Conservation (phyloP, 2,113 vertebrate species). For the Petaurus breviceps region DNA sequence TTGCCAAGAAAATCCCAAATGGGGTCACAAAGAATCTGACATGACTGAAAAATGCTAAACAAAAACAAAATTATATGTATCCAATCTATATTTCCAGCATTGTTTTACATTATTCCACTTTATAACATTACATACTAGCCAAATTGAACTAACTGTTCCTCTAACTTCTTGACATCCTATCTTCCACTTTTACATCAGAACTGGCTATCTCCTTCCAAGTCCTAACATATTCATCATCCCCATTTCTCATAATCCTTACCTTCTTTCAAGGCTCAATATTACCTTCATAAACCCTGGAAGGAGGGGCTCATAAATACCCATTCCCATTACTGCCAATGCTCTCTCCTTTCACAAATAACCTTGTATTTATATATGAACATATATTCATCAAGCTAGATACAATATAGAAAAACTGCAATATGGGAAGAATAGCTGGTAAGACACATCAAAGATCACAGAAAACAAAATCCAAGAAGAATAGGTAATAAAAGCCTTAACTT, state of each 20-base stretch:
- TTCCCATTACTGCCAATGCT: neutral
- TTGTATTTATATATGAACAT: neutral
- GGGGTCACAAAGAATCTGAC: too few relatives aligned
- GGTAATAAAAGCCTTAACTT: neutral
- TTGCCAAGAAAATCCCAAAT: too few relatives aligned
- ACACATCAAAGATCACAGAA: neutral
- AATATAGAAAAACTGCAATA: neutral
- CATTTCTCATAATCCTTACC: neutral
- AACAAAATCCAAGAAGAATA: neutral
- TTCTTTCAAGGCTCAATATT: neutral
- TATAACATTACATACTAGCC: too few relatives aligned
- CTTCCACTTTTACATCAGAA: neutral
- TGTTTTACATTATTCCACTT: neutral
- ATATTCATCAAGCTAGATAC: neutral
- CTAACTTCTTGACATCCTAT: neutral
- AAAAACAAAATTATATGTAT: neutral
- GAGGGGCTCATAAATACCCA: too few relatives aligned
- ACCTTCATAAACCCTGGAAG: neutral
- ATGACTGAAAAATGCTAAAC: too few relatives aligned
- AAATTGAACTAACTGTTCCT: neutral
- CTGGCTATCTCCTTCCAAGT: neutral
- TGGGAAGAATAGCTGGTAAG: neutral
- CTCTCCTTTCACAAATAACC: neutral
- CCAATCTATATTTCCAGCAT: neutral
- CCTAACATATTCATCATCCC: neutral